phyloP scores from a whole-genome alignment of 1,140 invertebrate species.

The Drosophila nigromelanica region DNA sequence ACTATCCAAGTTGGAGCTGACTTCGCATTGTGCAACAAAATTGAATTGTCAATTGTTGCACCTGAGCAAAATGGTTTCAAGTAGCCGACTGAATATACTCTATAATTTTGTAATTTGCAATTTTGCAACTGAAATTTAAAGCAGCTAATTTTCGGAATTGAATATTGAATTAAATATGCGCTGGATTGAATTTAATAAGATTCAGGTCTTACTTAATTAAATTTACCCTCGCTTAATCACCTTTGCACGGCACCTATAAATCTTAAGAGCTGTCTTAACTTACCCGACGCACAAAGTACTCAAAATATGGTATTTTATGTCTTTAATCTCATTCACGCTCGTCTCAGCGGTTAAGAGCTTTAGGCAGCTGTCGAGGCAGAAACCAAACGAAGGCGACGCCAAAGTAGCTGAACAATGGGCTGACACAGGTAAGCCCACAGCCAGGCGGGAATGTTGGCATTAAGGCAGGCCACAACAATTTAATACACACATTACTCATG shows the following conservation, averaged over 20 bases:
- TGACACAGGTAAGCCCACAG: slow-evolving; percentile 22
- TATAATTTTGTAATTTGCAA: background rate
- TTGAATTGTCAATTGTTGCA: slow-evolving; percentile 12
- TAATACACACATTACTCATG: slow-evolving; percentile 24
- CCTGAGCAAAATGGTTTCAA: background rate
- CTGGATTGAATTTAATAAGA: too few species aligned
- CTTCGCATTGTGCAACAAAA: slow-evolving; percentile 6
- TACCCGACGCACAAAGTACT: background rate
- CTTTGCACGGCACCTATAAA: too few species aligned
- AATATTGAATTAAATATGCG: too few species aligned
- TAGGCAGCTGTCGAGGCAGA: slow-evolving; percentile 55
- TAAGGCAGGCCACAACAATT: slow-evolving; percentile 1
- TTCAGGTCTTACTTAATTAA: too few species aligned
- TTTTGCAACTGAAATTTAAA: too few species aligned
- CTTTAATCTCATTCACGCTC: slow-evolving; percentile 30
- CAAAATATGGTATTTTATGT: background rate
- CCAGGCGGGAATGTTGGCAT: slow-evolving; percentile 9
- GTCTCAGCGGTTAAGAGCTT: slow-evolving; percentile 59
- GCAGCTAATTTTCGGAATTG: too few species aligned
- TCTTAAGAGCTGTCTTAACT: background rate
- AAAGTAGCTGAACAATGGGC: slow-evolving; percentile 29
- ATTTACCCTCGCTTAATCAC: too few species aligned
- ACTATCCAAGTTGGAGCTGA: slow-evolving; percentile 24
- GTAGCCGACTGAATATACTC: background rate
- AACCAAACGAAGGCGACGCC: slow-evolving; percentile 5